Percentiles rank a stretch among this genome's conserved stretches.
Evolutionary conservation across 2,113 vertebrate genomes (phyloP).

Genomic region (Struthio camelus): DNA sequence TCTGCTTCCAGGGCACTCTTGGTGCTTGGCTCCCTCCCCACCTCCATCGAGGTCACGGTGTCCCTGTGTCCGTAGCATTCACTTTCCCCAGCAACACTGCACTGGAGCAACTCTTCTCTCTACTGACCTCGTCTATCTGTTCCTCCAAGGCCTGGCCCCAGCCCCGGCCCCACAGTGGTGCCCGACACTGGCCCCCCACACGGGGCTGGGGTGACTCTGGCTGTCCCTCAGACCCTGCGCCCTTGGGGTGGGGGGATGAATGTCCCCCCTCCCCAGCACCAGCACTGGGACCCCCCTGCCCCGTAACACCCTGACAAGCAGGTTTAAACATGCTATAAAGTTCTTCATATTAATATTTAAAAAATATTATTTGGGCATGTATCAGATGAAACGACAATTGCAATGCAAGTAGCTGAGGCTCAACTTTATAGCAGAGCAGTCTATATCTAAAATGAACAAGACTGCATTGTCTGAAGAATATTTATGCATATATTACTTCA

Average conservation of each 20-base stretch:
- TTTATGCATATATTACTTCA: background rate
- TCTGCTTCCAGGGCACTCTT: too few species aligned
- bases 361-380: background rate
- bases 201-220: background rate
- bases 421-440: constrained; percentile 24
- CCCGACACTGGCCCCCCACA: too few species aligned
- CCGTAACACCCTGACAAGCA: fast-evolving
- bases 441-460: constrained; percentile 14
- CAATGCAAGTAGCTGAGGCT: background rate
- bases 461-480: background rate
- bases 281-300: fast-evolving
- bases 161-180: too few species aligned
- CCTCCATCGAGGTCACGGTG: too few species aligned
- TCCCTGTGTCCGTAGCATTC: too few species aligned
- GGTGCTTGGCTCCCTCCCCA: too few species aligned
- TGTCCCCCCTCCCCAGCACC: background rate
- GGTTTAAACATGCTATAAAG: background rate
- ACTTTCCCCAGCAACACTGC: too few species aligned
- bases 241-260: background rate
- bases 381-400: background rate
- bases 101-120: too few species aligned
- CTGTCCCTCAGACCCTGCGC: background rate
- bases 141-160: too few species aligned
- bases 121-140: too few species aligned
- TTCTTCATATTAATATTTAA: background rate